Conservation (phyloP, 2,888 invertebrate species). For the Watsonalla binaria region DNA sequence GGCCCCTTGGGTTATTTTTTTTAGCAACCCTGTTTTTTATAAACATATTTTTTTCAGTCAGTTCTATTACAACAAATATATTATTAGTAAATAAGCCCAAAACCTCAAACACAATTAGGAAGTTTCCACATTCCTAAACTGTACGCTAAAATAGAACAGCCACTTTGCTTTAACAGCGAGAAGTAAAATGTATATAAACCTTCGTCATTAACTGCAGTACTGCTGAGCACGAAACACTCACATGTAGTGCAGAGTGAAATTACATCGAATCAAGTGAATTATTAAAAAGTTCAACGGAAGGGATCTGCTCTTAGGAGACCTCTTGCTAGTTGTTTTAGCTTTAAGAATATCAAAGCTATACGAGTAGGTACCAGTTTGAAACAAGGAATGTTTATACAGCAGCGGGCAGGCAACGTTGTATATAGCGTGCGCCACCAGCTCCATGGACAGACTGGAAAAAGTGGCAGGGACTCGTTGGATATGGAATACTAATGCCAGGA, state of each 20-base stretch:
- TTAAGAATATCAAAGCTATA: neutral
- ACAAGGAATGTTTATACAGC: neutral
- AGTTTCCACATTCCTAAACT: no score
- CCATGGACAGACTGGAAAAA: no score
- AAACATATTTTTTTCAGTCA: no score
- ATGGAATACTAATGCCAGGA: no score
- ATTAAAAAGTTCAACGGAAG: conserved; percentile 47
- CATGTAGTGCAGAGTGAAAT: conserved; percentile 60
- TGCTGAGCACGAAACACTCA: conserved; percentile 35
- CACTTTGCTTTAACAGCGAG: neutral
- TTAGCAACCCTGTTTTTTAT: no score
- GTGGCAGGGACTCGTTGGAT: no score
- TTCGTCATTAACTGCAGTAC: conserved; percentile 20
- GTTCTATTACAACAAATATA: no score
- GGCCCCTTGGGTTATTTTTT: no score
- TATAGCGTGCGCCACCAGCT: no score
- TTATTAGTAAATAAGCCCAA: no score
- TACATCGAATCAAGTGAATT: conserved; percentile 65
- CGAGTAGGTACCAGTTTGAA: neutral
- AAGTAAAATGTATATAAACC: conserved; percentile 14
- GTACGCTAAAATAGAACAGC: neutral
- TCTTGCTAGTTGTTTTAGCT: neutral
- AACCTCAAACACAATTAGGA: no score
- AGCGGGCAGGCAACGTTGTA: no score
- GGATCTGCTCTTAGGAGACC: neutral